These are phyloP conservation scores for Perithous albicinctus DNA, from an alignment of 2,888 invertebrate species.

Conservation along the genomic window DNA sequence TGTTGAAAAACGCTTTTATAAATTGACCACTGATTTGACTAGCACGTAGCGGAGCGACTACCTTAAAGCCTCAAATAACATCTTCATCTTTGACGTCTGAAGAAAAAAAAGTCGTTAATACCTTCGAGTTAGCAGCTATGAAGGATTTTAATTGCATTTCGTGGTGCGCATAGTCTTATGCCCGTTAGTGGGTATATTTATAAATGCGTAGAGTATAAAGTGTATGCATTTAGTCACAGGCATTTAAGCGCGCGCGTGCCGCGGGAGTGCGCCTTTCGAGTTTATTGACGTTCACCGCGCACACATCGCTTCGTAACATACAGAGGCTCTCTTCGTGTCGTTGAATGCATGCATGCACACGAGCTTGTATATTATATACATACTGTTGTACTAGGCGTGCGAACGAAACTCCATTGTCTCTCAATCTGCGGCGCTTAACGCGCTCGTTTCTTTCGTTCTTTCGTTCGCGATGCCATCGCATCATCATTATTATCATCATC, in stretches of 20 bases:
- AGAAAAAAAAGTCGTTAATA: background rate
- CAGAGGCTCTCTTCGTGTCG: background rate
- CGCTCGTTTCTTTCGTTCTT: constrained; percentile 34
- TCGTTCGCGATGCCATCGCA: constrained; percentile 38
- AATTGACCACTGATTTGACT: too few relatives aligned
- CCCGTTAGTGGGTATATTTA: constrained; percentile 14
- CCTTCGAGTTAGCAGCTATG: constrained; percentile 20
- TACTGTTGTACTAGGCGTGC: constrained; percentile 30
- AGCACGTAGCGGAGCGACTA: too few relatives aligned
- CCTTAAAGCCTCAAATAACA: background rate
- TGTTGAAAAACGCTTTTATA: too few relatives aligned
- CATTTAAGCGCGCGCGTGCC: constrained; percentile 57
- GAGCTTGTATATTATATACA: background rate
- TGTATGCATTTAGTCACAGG: constrained; percentile 64
- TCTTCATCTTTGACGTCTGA: background rate
- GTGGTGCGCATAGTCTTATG: constrained; percentile 1
- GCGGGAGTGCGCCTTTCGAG: constrained; percentile 61
- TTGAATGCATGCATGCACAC: constrained; percentile 41
- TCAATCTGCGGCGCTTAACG: constrained; percentile 51
- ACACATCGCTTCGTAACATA: constrained; percentile 45
- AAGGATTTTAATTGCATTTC: constrained; percentile 53
- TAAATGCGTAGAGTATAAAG: constrained; percentile 37
- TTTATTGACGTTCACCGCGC: constrained; percentile 61
- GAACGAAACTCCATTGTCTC: constrained; percentile 63
- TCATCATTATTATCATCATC: too few relatives aligned